Conservation (phyloP, 2,113 vertebrate genomes). For the Channa maculata region DNA sequence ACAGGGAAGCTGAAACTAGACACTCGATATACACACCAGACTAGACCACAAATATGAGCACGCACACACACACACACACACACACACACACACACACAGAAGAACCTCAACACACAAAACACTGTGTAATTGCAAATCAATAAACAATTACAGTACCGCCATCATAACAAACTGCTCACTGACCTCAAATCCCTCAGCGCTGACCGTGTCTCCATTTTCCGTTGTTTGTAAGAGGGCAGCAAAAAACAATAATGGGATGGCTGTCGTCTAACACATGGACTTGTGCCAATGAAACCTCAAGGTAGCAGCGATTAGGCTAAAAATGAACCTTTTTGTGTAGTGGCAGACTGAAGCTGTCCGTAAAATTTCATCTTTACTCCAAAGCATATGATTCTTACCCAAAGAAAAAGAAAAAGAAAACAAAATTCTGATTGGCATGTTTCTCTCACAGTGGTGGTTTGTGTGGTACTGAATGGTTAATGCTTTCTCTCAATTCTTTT, state of each 20-base stretch:
- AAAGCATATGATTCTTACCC: background rate
- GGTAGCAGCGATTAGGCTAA: background rate
- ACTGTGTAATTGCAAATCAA: slow-evolving; percentile 76
- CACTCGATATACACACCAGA: slow-evolving; percentile 29
- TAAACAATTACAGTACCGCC: slow-evolving; percentile 71
- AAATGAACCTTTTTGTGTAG: background rate
- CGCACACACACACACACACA: slow-evolving; percentile 11
- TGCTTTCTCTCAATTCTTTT: too few relatives aligned
- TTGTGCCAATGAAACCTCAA: slow-evolving; percentile 8
- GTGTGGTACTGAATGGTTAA: too few relatives aligned
- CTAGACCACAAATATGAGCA: slow-evolving; percentile 22
- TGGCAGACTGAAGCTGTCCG: background rate
- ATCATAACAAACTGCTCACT: slow-evolving; percentile 68
- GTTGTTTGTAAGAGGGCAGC: slow-evolving; percentile 32
- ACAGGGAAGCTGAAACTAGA: slow-evolving; percentile 22
- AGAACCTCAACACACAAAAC: slow-evolving; percentile 52
- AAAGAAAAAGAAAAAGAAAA: too few relatives aligned
- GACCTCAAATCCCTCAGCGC: slow-evolving; percentile 66
- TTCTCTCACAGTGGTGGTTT: too few relatives aligned
- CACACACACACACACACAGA: slow-evolving; percentile 12
- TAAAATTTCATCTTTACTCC: background rate
- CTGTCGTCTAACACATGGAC: slow-evolving; percentile 25
- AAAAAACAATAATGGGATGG: slow-evolving; percentile 39
- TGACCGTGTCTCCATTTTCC: slow-evolving; percentile 56
- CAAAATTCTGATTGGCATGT: too few relatives aligned